Conservation (phyloP, 2,888 invertebrate genomes). For the Escarpia spicata region DNA sequence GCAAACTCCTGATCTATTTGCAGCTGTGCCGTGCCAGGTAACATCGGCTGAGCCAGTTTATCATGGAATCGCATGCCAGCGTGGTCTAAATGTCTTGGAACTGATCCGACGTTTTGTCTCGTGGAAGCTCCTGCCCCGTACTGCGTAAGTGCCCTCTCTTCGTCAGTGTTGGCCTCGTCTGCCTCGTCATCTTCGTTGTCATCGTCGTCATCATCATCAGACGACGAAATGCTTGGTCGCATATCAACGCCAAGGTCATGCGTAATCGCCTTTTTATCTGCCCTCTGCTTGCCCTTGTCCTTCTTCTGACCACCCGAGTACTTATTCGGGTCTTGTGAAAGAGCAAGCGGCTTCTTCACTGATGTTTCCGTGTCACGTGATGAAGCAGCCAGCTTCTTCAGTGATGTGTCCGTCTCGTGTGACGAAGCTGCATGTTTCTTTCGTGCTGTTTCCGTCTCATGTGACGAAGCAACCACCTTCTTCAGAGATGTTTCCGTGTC, state of each 20-base stretch:
- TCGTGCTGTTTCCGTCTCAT: neutral
- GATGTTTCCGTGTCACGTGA: neutral
- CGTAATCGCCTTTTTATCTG: neutral
- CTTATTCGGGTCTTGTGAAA: neutral
- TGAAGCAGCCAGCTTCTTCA: neutral
- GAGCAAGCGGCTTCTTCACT: neutral
- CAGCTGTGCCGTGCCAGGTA: neutral
- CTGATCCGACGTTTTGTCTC: neutral
- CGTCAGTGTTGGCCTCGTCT: neutral
- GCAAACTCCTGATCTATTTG: neutral
- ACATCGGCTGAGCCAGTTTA: neutral
- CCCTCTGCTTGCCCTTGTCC: neutral
- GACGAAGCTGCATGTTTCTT: neutral
- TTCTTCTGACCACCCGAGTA: neutral
- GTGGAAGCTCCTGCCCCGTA: neutral
- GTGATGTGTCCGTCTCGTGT: neutral
- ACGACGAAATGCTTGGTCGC: neutral
- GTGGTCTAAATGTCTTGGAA: neutral
- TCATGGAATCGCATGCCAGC: neutral
- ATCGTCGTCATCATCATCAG: neutral
- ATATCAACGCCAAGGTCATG: neutral
- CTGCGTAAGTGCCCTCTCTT: neutral
- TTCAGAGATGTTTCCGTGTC: neutral
- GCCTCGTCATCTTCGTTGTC: neutral
- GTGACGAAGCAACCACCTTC: neutral